These are phyloP conservation scores for Eclectus roratus DNA, from an alignment of 2,113 vertebrate genomes.

Conservation along the genomic window DNA sequence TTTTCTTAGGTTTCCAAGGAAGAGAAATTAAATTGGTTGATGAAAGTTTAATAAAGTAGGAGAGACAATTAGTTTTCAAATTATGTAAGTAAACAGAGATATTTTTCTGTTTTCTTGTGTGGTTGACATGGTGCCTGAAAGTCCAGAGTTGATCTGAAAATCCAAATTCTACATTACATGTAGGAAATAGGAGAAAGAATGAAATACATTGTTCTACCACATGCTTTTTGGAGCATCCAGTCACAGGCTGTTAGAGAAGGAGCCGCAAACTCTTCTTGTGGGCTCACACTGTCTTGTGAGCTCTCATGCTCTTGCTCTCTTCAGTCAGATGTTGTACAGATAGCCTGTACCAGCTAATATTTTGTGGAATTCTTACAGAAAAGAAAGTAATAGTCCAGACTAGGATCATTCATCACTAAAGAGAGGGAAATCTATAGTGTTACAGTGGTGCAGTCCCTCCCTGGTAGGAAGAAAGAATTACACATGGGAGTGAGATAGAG, in stretches of 20 bases:
- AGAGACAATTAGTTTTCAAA: background rate
- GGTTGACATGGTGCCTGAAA: background rate
- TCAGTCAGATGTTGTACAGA: background rate
- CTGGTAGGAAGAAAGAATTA: background rate
- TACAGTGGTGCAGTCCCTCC: background rate
- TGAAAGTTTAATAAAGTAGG: background rate
- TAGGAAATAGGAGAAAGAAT: background rate
- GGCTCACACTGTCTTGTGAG: accelerated
- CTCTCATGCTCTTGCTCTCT: background rate
- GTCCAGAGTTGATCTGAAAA: background rate
- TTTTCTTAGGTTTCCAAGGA: background rate
- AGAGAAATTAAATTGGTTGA: background rate
- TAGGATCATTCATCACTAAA: background rate
- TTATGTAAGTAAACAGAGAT: background rate
- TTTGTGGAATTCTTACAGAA: background rate
- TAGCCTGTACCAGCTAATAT: background rate
- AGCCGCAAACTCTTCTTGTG: background rate
- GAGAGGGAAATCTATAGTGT: background rate
- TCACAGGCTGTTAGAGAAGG: background rate
- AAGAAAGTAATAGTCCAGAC: background rate
- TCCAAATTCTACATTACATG: background rate
- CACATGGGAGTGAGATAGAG: background rate
- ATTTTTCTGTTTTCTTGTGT: background rate
- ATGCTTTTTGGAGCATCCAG: background rate
- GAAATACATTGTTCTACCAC: background rate